phyloP scores from a whole-genome alignment of 2,797 vertebrate species.

The Cryptoprocta ferox region DNA sequence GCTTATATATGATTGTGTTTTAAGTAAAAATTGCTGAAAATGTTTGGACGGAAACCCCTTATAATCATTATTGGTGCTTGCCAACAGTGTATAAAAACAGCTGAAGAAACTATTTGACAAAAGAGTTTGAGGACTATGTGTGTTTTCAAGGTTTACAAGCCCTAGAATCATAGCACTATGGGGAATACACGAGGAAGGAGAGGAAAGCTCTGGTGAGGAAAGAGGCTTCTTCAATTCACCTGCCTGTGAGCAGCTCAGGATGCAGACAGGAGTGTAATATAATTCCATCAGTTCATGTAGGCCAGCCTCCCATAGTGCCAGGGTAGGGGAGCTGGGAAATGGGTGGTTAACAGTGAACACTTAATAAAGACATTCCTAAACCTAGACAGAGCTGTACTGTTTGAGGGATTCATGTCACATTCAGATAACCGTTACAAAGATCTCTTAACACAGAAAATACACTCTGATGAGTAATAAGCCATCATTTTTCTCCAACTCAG shows the following conservation, averaged over 20 bases:
- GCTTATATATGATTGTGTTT: background rate
- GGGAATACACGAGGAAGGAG: background rate
- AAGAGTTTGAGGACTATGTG: background rate
- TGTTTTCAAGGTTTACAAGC: background rate
- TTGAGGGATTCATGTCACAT: background rate
- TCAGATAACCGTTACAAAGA: background rate
- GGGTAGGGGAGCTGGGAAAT: background rate
- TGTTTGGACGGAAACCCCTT: constrained; percentile 30
- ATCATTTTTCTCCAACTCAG: background rate
- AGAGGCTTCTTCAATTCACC: background rate
- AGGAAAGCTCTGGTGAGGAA: background rate
- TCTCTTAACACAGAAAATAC: background rate
- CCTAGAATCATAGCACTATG: background rate
- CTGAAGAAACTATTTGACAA: constrained; percentile 12
- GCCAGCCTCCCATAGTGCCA: background rate
- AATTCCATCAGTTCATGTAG: background rate
- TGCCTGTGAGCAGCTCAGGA: background rate
- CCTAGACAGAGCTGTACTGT: background rate
- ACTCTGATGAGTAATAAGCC: background rate
- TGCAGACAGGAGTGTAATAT: background rate
- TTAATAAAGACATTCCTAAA: background rate
- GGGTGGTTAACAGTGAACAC: background rate
- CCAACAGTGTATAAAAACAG: background rate
- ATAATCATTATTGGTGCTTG: background rate
- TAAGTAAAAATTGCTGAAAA: constrained; percentile 4